Conservation (phyloP, 2,113 vertebrate species). For the Nannospalax galili region DNA sequence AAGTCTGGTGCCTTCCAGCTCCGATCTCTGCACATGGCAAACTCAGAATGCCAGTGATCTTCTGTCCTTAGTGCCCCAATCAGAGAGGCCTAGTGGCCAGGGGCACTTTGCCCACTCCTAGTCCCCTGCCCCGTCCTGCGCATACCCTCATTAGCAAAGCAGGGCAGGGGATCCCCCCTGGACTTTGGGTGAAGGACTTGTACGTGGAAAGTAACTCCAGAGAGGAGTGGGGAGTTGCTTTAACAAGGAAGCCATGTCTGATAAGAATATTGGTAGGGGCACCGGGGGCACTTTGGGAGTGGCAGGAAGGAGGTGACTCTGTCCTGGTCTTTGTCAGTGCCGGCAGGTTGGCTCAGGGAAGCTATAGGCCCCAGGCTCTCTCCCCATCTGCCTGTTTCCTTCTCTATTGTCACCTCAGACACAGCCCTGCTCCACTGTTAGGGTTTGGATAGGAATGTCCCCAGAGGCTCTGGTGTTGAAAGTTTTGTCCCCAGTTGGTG, state of each 20-base stretch:
- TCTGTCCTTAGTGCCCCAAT: not conserved
- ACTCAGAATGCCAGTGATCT: not conserved
- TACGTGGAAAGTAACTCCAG: not conserved
- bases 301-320: not conserved
- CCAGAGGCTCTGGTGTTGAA: not conserved
- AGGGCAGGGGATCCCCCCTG: not conserved
- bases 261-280: not conserved
- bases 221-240: not conserved
- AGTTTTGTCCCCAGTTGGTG: not conserved
- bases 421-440: not conserved
- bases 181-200: not conserved
- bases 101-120: accelerated
- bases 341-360: accelerated
- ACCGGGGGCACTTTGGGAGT: not conserved
- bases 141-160: not conserved
- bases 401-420: not conserved
- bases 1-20: not conserved
- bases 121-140: not conserved
- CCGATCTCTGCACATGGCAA: accelerated
- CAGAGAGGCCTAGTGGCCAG: not conserved
- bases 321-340: not conserved
- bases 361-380: accelerated
- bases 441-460: not conserved
- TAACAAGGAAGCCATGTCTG: not conserved
- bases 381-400: accelerated